Base-by-base conservation (phyloP, 2,797 vertebrate genomes). In the Phoebastria nigripes region DNA sequence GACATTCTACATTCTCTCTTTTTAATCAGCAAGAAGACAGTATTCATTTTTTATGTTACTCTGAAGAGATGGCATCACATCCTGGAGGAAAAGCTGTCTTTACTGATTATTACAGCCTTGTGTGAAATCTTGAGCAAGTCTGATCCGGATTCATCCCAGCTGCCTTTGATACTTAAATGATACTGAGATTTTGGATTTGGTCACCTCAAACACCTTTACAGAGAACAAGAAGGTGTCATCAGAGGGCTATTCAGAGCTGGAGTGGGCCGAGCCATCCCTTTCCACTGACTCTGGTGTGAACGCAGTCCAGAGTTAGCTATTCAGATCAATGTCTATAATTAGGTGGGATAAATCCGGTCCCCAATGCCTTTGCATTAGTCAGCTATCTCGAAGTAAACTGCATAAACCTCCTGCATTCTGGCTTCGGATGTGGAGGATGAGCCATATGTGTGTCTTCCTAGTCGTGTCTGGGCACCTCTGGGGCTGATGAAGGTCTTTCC, bases 321-420 rank as follows among this genome's bases (percentile, higher is more conserved):
- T 87, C 37, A 58, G 46, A 63, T 82, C 78, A 37, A 20, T 24
- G 58, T 11, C 81, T 59, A 9, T 77, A 89, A 92, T 93, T 66
- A 92, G 42, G 70, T 29, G 56, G 56, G 78, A 87, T 79, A 89
- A 93, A 92, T 77, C 73, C 39, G 24, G 83, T 35, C 67, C 39
- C 42, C 29, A 20, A 63, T 26, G 74, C 26, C 78, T 92, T n/a
- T 67, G 89, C 89, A 59, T 92, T 82, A 89, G 77, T 95, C 80
- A 90, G 86, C 92, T 89, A 4, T 69, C 80, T 82, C 11, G 1
- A 21, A 83, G 56, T 20, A 39, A 86, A 46, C 73, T 73, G 80
- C 56, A 72, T 3, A 62, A 87, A 70, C 28, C 85, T 87, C 58
- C 66, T 56, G 37, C 78, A 24, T 70, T 80, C 77, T 0, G 5